Percentiles rank a stretch among this genome's conserved stretches.
Conservation (phyloP, 92 coral and sea anemone genomes). For the Palythoa caribaeorum region DNA sequence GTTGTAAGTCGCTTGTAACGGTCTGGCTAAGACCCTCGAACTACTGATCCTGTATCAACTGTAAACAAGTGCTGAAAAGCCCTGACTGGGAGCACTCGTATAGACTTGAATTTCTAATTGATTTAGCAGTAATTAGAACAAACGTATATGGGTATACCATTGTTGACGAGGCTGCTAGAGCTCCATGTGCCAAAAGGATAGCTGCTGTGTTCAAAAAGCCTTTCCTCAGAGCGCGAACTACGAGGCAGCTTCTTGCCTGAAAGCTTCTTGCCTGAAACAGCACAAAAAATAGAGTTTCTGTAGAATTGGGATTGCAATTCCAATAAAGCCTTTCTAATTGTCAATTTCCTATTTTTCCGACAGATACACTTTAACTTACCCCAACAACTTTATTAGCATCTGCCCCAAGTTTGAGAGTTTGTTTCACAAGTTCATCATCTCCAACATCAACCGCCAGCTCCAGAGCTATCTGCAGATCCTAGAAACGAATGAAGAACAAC, state of each 20-base stretch:
- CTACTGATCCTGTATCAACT: too few species aligned
- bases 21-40: too few species aligned
- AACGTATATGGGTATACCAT: neutral
- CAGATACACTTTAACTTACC: neutral
- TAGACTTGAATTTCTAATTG: neutral
- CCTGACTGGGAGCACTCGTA: too few species aligned
- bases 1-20: neutral
- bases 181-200: neutral
- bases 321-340: too few species aligned
- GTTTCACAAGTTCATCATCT: neutral
- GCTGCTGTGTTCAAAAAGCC: conserved; percentile 6
- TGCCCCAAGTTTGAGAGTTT: neutral
- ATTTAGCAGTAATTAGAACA: neutral
- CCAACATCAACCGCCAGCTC: neutral
- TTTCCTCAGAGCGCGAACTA: neutral
- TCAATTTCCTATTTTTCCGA: neutral
- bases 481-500: neutral
- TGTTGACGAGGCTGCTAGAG: neutral
- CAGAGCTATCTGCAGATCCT: neutral
- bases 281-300: neutral
- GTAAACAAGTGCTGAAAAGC: too few species aligned
- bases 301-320: neutral
- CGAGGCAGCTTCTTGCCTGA: neutral
- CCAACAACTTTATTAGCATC: neutral
- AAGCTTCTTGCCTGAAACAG: neutral